Conservation (phyloP, 1,140 invertebrate genomes). For the Pogonomyrmex barbatus region DNA sequence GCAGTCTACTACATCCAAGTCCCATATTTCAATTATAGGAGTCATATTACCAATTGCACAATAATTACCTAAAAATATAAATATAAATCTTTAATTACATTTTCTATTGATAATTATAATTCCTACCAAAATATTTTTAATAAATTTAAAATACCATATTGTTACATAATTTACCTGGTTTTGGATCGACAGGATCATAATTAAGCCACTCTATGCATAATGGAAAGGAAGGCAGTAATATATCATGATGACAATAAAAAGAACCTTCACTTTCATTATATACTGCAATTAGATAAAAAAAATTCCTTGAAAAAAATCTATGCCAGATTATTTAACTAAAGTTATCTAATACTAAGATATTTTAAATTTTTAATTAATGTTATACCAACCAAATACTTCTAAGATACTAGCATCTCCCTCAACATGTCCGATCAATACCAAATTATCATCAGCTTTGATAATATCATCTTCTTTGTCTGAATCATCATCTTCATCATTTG, state of each 20-base stretch:
- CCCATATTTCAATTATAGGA: constrained; percentile 97
- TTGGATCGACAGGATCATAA: constrained; percentile 90
- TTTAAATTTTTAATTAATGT: not conserved
- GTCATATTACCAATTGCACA: constrained; percentile 97
- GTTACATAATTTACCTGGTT: constrained; percentile 86
- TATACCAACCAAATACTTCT: constrained; percentile 93
- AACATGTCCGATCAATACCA: constrained; percentile 95
- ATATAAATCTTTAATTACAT: constrained; percentile 29
- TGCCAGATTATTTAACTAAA: not conserved
- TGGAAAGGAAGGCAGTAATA: constrained; percentile 94
- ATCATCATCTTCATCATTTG: constrained; percentile 90
- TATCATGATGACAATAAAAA: constrained; percentile 97
- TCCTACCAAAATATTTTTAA: constrained; percentile 26
- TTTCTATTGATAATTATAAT: not conserved
- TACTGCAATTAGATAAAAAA: constrained; percentile 88
- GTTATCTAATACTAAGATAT: not conserved
- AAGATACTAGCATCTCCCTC: constrained; percentile 93
- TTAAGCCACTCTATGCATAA: constrained; percentile 97
- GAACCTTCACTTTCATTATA: constrained; percentile 96
- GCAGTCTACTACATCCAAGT: constrained; percentile 96
- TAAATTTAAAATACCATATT: not conserved
- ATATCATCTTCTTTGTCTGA: constrained; percentile 96
- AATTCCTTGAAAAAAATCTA: not conserved
- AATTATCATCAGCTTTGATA: constrained; percentile 96
- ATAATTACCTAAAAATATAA: constrained; percentile 89